Evolutionary conservation across 1,140 invertebrate genomes (phyloP), one percentile per base, ranked within the genome.

Genomic region (Saccostrea cuccullata): DNA sequence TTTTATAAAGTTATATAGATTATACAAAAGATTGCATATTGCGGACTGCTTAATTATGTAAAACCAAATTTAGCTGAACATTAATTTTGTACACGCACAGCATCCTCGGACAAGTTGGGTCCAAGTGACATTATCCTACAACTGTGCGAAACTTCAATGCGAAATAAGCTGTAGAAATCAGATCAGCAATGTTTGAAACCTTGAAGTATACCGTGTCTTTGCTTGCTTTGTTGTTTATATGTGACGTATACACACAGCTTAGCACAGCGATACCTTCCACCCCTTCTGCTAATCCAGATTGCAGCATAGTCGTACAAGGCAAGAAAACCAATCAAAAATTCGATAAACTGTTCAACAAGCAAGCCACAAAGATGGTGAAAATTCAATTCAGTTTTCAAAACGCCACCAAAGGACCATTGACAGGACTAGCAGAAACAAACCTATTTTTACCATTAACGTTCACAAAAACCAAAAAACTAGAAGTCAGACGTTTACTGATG

Each of bases 401-500:
- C n/a, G 17, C 9, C 17, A 20, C 60, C 15, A 6, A 0, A 64
- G 15, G 60, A 23, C 17, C n/a, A 20, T 23, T 64, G 17, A 20
- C 60, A 1, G 60, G 60, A 20, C 17, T 67, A 8, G 60, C 60
- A 5, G 23, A 67, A 20, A 67, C 60, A n/a, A 23, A 67, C 17
- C 17, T 67, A 20, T 67, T 67, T 20, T 23, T 67, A 8, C 60
- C 60, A 13, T 20, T 67, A 67, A 67, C 17, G 23, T 90, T 87
- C 88, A 87, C 87, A 2, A 23, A 89, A 2, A 88, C 89, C 13
- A 88, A 86, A 11, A 85, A 89, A 15, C 60, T 88, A 36, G 89
- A 92, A 47, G 92, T 91, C 23, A 87, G 90, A 70, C 90, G 88
- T 23, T 73, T 93, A 13, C 86, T 92, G 47, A 89, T 90, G 36